Evolutionary conservation across 2,888 invertebrate genomes (phyloP), one percentile per base, ranked within the genome.

Genomic region (Bedellia somnulentella): DNA sequence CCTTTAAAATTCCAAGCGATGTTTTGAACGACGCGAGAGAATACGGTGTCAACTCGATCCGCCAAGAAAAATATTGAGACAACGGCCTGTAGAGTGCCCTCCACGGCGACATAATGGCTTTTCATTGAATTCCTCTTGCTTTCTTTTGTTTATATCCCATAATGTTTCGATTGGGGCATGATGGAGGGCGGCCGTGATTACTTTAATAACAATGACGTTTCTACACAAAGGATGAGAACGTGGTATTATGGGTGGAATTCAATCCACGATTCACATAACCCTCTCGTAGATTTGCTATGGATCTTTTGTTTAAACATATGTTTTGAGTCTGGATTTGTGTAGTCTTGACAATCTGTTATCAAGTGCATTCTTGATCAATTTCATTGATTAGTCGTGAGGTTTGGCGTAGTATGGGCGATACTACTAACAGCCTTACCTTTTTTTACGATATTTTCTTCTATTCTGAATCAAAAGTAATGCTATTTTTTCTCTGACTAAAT

Each of bases 91-190:
- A 52, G 56, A 70, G 71, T 51, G 60, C 64, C 45, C 71, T 73
- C 49, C 57, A 47, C 59, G 44, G 62, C 59, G 63, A 68, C 73
- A 71, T 71, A 73, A 73, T 73, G 62, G 73, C 64, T 61, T 73
- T 70, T 67, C 71, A 71, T 68, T 70, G 63, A 71, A 73, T 73
- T 66, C 67, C 59, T 60, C 57, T 66, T 62, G 61, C 53, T 70
- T 60, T 66, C 73, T 73, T 75, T 75, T 75, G 73, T 75, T 73
- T 75, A 70, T 68, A 67, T 63, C 67, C 71, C 62, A 68, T 71
- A 71, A 71, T 70, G 70, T 70, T 71, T 63, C 71, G 71, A 71
- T 73, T 66, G 70, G 61, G 53, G 56, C 53, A 59, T 55, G 67
- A 64, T 66, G 64, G 67, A 68, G 68, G 60, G 66, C 61, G 55